Percentiles rank a stretch among this genome's conserved stretches.
phyloP scores from a whole-genome alignment of 1,140 invertebrate genomes.

The Danaus plexippus region DNA sequence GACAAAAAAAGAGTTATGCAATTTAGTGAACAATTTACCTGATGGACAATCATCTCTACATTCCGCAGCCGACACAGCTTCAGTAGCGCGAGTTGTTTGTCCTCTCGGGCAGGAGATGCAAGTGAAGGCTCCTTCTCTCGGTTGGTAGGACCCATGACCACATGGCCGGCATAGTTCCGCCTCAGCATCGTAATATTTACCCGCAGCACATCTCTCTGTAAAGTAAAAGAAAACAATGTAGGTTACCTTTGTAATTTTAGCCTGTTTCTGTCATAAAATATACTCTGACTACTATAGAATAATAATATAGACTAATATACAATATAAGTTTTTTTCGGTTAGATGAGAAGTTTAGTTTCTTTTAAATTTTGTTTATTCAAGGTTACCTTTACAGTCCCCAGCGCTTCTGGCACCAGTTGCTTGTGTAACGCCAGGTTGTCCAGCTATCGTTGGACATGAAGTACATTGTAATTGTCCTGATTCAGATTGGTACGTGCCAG shows the following conservation, averaged over 20 bases:
- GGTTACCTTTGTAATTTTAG: neutral
- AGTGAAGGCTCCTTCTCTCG: conserved; percentile 90
- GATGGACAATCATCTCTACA: conserved; percentile 93
- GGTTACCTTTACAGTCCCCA: conserved; percentile 86
- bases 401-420: conserved; percentile 87
- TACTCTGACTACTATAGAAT: too few species aligned
- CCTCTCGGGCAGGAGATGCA: conserved; percentile 92
- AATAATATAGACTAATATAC: too few species aligned
- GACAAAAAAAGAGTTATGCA: neutral
- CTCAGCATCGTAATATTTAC: conserved; percentile 91
- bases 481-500: conserved; percentile 95
- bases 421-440: conserved; percentile 88
- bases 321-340: too few species aligned
- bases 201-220: conserved; percentile 88
- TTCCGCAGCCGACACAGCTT: conserved; percentile 90
- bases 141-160: conserved; percentile 95
- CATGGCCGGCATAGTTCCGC: conserved; percentile 90
- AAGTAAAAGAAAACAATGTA: conserved; percentile 11
- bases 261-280: neutral
- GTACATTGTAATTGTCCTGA: conserved; percentile 91
- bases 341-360: neutral
- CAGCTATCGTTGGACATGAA: conserved; percentile 89
- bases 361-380: neutral
- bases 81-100: conserved; percentile 92
- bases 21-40: conserved; percentile 54